Base-by-base conservation (phyloP, 2,888 invertebrate species). In the Tetragonula carbonaria region DNA sequence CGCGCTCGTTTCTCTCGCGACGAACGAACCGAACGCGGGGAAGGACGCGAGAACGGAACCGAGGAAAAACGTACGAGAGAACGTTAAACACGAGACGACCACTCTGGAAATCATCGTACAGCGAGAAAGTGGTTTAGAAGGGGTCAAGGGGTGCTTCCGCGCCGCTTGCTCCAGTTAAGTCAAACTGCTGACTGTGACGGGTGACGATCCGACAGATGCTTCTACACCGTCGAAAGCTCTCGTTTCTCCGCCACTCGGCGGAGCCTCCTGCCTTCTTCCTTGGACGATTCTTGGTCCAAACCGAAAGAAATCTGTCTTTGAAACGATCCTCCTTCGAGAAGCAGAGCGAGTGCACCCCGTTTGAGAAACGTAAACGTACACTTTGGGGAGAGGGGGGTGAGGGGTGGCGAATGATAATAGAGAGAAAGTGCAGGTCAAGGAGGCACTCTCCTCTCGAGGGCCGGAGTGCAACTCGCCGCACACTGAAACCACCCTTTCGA, bases 371-470 rank as follows among this genome's bases (percentile, higher is more conserved):
- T 74, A 74, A 87, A 86, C 86, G 74, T 75, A 63, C 75, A 38
- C 65, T 75, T 57, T 62, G 14, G 8, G 45, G 8, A 8, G 45
- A 8, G 45, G 0, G 45, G 8, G 2, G 8, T 1, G 45, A 8
- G 45, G 6, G 16, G 18, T 4, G 45, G 51, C 59, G 65, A 80
- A 74, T 75, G 86, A 84, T 87, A 74, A 84, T 75, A 74, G 80
- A 76, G 80, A 67, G 74, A 67, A 82, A 82, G 85, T 71, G 68
- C 85, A 23, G 91, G 90, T 91, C 91, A 90, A 92, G 89, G 84
- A 86, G 88, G 88, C 82, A 87, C 91, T 91, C 91, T 91, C 88
- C 87, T 87, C 85, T 85, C 86, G 80, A 88, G 89, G 68, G 59
- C 63, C 13, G 4, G 33, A 50, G 88, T 87, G 87, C 88, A 90